A percentile compares a stretch with the other conserved stretches of the same genome.
Evolutionary conservation across 2,113 vertebrate species (phyloP).

Genomic region (Labrus mixtus): DNA sequence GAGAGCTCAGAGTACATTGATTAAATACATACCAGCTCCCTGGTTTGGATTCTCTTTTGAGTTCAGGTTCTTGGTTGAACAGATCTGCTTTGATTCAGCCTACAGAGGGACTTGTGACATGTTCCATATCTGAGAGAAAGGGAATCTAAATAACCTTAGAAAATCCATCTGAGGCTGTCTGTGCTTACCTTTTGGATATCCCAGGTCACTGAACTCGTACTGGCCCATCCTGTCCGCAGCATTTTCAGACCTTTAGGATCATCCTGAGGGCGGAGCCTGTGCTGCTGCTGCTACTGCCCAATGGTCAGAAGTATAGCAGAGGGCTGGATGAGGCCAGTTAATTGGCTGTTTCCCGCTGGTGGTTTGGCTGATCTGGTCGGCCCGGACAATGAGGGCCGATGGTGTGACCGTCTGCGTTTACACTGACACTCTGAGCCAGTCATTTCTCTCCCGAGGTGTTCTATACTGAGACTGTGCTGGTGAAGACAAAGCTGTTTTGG

Average conservation of each 20-base stretch:
- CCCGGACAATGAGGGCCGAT: constrained; percentile 87
- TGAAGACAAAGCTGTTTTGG: constrained; percentile 61
- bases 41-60: constrained; percentile 29
- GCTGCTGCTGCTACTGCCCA: constrained; percentile 68
- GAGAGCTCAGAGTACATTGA: constrained; percentile 40
- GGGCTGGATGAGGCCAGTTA: constrained; percentile 84
- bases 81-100: constrained; percentile 22
- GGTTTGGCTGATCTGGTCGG: constrained; percentile 87
- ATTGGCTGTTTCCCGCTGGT: constrained; percentile 92
- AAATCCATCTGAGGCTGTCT: not conserved
- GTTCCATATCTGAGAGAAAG: too few relatives aligned
- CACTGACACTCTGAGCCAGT: constrained; percentile 58
- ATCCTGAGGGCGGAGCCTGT: constrained; percentile 77
- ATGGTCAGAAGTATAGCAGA: constrained; percentile 85
- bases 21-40: constrained; percentile 13
- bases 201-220: constrained; percentile 95
- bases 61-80: constrained; percentile 26
- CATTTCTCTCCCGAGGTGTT: constrained; percentile 37
- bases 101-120: too few relatives aligned
- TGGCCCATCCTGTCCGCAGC: constrained; percentile 96
- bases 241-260: constrained; percentile 92
- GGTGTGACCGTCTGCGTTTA: constrained; percentile 76
- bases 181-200: constrained; percentile 90
- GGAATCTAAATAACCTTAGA: too few relatives aligned
- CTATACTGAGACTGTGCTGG: constrained; percentile 57